Percentiles rank a stretch among this genome's conserved stretches.
Evolutionary conservation across 2,888 invertebrate species (phyloP).

Genomic region (Drosophila quinaria): DNA sequence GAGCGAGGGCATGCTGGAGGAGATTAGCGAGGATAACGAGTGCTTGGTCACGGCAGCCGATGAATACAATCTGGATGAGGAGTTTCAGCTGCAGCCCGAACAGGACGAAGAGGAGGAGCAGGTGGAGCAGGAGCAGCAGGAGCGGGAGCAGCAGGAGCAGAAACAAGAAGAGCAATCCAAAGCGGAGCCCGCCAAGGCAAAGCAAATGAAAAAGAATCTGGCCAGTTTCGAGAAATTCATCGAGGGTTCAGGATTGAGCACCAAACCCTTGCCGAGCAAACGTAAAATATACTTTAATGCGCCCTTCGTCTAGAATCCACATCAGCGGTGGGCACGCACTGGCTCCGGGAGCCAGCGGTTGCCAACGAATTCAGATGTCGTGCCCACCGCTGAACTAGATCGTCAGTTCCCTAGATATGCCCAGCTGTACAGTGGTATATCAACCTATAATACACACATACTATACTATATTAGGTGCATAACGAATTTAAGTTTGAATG

Average conservation of each 20-base stretch:
- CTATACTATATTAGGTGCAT: slow-evolving; percentile 22
- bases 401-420: slow-evolving; percentile 27
- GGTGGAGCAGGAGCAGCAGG: background rate
- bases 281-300: slow-evolving; percentile 85
- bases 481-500: slow-evolving; percentile 56
- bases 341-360: too few relatives aligned
- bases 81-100: slow-evolving; percentile 70
- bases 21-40: slow-evolving; percentile 80
- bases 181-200: slow-evolving; percentile 52
- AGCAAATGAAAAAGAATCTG: slow-evolving; percentile 76
- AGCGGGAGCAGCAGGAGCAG: background rate
- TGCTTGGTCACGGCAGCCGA: slow-evolving; percentile 73
- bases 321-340: too few relatives aligned
- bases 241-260: slow-evolving; percentile 82
- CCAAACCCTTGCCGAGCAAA: slow-evolving; percentile 84
- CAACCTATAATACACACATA: slow-evolving; percentile 24
- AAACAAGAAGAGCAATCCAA: slow-evolving; percentile 16
- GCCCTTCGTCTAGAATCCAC: slow-evolving; percentile 85
- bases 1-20: slow-evolving; percentile 66
- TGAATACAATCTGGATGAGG: slow-evolving; percentile 85
- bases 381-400: too few relatives aligned
- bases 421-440: slow-evolving; percentile 6
- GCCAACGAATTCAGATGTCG: too few relatives aligned
- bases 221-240: slow-evolving; percentile 84
- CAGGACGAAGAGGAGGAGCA: slow-evolving; percentile 35